Evolutionary conservation across 2,797 vertebrate genomes (phyloP).

Genomic region (Smutsia temminckii): DNA sequence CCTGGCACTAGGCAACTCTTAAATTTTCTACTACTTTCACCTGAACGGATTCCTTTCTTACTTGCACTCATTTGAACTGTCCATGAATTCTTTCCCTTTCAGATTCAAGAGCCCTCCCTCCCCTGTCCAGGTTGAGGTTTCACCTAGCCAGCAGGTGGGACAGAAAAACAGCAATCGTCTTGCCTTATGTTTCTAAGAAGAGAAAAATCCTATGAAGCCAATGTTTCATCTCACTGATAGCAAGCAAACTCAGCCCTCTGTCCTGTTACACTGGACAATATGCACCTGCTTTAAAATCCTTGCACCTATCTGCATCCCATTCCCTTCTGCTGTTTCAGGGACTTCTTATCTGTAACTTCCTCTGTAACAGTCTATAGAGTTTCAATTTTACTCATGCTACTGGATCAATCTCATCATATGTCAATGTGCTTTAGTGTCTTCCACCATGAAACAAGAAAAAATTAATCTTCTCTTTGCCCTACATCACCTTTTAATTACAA

Average conservation of each 20-base stretch:
- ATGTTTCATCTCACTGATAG: not conserved
- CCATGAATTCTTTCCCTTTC: too few species aligned
- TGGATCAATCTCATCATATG: not conserved
- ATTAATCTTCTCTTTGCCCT: not conserved
- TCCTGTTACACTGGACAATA: not conserved
- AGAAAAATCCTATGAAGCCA: not conserved
- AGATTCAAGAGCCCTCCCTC: too few species aligned
- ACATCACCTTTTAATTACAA: not conserved
- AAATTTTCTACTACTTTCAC: too few species aligned
- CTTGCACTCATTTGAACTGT: too few species aligned
- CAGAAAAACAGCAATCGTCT: too few species aligned
- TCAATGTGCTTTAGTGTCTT: not conserved
- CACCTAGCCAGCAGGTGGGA: too few species aligned
- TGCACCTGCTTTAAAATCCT: not conserved
- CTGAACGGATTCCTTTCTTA: too few species aligned
- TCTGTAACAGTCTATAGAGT: not conserved
- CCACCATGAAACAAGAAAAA: not conserved
- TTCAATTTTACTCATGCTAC: not conserved
- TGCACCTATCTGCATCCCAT: rapidly evolving
- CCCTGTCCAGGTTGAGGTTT: too few species aligned
- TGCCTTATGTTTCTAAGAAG: not conserved
- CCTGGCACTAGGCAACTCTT: too few species aligned
- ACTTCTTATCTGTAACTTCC: not conserved
- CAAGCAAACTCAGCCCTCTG: not conserved
- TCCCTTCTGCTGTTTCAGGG: not conserved